Conservation (phyloP, 2,888 invertebrate genomes). For the Protodeltote pygarga region DNA sequence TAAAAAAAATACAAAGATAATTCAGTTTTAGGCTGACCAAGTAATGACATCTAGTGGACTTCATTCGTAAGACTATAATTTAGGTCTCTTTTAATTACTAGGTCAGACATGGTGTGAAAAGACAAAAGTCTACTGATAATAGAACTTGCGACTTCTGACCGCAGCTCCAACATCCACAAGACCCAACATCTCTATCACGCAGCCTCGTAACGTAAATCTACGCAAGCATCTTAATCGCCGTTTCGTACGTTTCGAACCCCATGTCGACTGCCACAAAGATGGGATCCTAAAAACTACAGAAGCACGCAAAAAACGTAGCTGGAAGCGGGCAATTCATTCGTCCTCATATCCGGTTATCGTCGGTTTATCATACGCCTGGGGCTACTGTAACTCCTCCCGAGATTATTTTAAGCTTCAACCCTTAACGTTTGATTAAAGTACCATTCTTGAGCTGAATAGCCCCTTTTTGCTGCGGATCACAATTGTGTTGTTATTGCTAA, state of each 20-base stretch:
- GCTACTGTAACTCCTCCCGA: constrained; percentile 72
- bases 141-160: too few relatives aligned
- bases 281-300: constrained; percentile 56
- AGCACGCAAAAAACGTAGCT: constrained; percentile 77
- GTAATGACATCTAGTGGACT: too few relatives aligned
- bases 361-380: constrained; percentile 81
- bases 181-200: too few relatives aligned
- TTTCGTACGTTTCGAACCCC: constrained; percentile 9
- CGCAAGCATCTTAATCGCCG: constrained; percentile 23
- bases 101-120: too few relatives aligned
- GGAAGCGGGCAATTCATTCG: constrained; percentile 81
- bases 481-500: constrained; percentile 36
- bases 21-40: too few relatives aligned
- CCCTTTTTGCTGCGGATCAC: constrained; percentile 34
- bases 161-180: too few relatives aligned
- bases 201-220: too few relatives aligned
- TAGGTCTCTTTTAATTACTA: too few relatives aligned
- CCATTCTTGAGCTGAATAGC: constrained; percentile 55
- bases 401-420: constrained; percentile 83
- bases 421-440: constrained; percentile 82
- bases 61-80: too few relatives aligned
- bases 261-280: constrained; percentile 54
- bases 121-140: too few relatives aligned
- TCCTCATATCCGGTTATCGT: constrained; percentile 82
- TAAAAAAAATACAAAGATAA: too few relatives aligned